Percentiles rank a stretch among this genome's conserved stretches.
phyloP scores from a whole-genome alignment of 2,113 vertebrate species.

The Pelodiscus sinensis region DNA sequence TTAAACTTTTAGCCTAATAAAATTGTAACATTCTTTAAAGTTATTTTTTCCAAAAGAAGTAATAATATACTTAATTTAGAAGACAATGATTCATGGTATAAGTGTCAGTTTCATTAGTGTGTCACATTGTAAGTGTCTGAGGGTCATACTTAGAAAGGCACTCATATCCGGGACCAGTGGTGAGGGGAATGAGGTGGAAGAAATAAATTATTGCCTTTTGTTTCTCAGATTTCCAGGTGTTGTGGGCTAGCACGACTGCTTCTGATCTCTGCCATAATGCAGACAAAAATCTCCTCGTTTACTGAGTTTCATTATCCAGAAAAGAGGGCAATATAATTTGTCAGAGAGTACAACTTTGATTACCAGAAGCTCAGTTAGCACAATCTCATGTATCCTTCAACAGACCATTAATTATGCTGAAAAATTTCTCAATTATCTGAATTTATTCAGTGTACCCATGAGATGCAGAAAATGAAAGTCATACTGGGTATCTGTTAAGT shows the following conservation, averaged over 20 bases:
- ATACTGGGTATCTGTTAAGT: not conserved
- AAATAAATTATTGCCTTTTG: conserved; percentile 61
- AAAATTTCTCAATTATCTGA: not conserved
- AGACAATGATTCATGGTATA: conserved; percentile 27
- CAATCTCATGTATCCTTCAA: accelerated
- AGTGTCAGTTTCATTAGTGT: not conserved
- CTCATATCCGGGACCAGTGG: not conserved
- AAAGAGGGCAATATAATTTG: not conserved
- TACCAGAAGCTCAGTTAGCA: not conserved
- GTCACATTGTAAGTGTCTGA: not conserved
- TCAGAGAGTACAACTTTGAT: not conserved
- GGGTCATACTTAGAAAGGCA: conserved; percentile 20
- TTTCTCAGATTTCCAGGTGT: conserved; percentile 28
- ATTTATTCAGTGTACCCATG: not conserved
- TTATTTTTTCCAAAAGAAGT: not conserved
- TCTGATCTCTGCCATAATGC: conserved; percentile 21
- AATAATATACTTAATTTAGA: not conserved
- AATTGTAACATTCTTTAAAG: not conserved
- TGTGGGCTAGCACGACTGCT: not conserved
- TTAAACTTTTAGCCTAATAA: conserved; percentile 5
- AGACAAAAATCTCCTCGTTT: conserved; percentile 13
- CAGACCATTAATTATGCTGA: not conserved
- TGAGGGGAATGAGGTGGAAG: not conserved
- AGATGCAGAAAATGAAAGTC: not conserved
- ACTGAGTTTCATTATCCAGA: not conserved